Base-by-base conservation (phyloP, 2,888 invertebrate species). In the Synergus gifuensis region DNA sequence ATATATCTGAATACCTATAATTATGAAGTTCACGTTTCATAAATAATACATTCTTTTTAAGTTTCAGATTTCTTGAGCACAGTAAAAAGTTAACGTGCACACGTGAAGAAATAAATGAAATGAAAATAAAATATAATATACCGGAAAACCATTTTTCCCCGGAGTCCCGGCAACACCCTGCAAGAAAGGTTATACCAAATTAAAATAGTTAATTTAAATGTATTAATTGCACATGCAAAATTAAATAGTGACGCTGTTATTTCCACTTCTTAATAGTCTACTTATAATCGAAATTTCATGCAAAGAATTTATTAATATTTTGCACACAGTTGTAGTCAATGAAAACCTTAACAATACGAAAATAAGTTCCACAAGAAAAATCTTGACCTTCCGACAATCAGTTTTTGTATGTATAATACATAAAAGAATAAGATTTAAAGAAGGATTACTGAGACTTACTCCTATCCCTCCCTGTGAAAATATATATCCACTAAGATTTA, bases 81-180 rank as follows among this genome's bases (percentile, higher is more conserved):
- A 54, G n/a, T n/a, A n/a, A 54, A 54, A 44, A 81, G 79, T 76
- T 79, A 86, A 83, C 86, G 82, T 85, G 82, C 84, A 85, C 86
- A 87, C 81, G 79, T 85, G 81, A 85, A 81, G 85, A 84, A 84
- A 85, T 83, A 89, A 85, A 89, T 85, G 87, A 89, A 90, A 91
- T 91, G 91, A 28, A 91, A 93, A 92, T 92, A 90, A 93, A 93
- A 92, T 93, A 92, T 93, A 93, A 94, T 93, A 94, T 95, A 97
- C 97, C 96, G 97, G 97, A 95, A 97, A 97, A 94, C 97, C 97
- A 93, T 96, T 97, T 94, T 96, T 97, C 93, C 97, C 97, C 88
- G 96, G 95, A 90, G 96, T 94, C 92, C 97, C 97, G 92, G 95
- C 94, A 90, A 95, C 93, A 92, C 97, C 97, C 97, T 97, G 95